Conservation (phyloP, 2,888 invertebrate genomes). For the Lasioglossum calceatum region DNA sequence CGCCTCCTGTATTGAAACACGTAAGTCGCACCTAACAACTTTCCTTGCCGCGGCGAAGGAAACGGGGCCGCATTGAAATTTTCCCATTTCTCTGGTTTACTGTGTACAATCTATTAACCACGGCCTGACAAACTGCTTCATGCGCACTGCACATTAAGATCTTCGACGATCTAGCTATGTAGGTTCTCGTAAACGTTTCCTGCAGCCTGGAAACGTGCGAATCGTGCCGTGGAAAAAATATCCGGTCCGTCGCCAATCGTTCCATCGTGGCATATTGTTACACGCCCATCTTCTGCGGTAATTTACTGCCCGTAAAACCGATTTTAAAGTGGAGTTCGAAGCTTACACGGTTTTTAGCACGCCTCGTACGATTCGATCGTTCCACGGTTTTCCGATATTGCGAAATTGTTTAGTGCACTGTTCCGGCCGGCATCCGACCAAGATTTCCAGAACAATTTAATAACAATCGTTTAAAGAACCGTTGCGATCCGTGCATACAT, state of each 20-base stretch:
- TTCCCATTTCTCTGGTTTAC: constrained; percentile 6
- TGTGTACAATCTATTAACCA: constrained; percentile 17
- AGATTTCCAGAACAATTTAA: not conserved
- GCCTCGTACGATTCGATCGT: not conserved
- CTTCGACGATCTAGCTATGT: constrained; percentile 35
- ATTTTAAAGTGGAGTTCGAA: constrained; percentile 24
- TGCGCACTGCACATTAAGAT: constrained; percentile 56
- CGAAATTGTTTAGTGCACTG: not conserved
- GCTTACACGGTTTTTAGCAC: constrained; percentile 21
- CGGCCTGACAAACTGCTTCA: constrained; percentile 47
- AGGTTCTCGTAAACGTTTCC: constrained; percentile 59
- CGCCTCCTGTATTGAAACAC: not conserved
- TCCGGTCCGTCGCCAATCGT: constrained; percentile 30
- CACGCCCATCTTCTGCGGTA: constrained; percentile 19
- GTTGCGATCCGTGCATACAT: not conserved
- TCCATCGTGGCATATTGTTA: constrained; percentile 35
- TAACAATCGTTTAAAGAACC: not conserved
- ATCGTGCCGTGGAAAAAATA: constrained; percentile 45
- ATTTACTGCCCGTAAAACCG: constrained; percentile 36
- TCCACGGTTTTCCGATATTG: not conserved
- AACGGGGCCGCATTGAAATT: constrained; percentile 12
- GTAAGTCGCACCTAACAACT: not conserved
- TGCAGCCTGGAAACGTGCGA: constrained; percentile 43
- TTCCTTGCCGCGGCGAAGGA: constrained; percentile 2
- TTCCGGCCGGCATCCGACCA: not conserved